A percentile compares a stretch with the other conserved stretches of the same genome.
phyloP scores from a whole-genome alignment of 2,888 invertebrate genomes.

The Thecophora atra region DNA sequence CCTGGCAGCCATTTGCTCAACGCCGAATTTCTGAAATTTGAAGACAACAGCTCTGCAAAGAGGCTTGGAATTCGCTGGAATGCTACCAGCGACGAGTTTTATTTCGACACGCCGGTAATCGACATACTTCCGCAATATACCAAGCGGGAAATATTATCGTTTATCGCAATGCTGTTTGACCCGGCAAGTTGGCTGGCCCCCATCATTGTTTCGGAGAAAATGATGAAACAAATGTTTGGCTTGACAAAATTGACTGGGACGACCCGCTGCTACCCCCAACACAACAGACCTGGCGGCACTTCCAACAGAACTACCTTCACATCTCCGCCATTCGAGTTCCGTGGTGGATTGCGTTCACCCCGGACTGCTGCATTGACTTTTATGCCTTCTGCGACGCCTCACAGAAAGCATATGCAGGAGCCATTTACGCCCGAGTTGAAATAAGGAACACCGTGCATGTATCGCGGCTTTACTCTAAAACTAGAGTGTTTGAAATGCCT shows the following conservation, averaged over 20 bases:
- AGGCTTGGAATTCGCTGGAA: constrained; percentile 36
- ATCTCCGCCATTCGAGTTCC: too few relatives aligned
- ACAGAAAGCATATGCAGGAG: too few relatives aligned
- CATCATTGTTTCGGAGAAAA: constrained; percentile 35
- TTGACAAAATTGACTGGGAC: constrained; percentile 37
- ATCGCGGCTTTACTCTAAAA: too few relatives aligned
- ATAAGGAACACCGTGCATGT: too few relatives aligned
- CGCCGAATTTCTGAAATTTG: constrained; percentile 8
- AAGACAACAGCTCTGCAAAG: constrained; percentile 15
- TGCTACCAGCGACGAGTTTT: constrained; percentile 13
- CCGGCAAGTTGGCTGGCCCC: constrained; percentile 29
- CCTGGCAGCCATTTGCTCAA: constrained; percentile 10
- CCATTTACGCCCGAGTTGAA: too few relatives aligned
- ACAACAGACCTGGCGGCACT: too few relatives aligned
- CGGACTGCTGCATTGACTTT: too few relatives aligned
- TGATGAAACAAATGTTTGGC: constrained; percentile 38
- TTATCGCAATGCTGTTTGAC: constrained; percentile 10
- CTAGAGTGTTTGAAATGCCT: too few relatives aligned
- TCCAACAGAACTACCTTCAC: too few relatives aligned
- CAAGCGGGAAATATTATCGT: neutral
- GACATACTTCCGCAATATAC: neutral
- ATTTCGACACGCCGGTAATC: neutral
- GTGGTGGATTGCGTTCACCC: too few relatives aligned
- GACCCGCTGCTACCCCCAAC: constrained; percentile 11
- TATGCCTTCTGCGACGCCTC: too few relatives aligned